These are phyloP conservation scores for Xyliphius kryptos DNA, from an alignment of 2,113 vertebrate species.

Conservation along the genomic window DNA sequence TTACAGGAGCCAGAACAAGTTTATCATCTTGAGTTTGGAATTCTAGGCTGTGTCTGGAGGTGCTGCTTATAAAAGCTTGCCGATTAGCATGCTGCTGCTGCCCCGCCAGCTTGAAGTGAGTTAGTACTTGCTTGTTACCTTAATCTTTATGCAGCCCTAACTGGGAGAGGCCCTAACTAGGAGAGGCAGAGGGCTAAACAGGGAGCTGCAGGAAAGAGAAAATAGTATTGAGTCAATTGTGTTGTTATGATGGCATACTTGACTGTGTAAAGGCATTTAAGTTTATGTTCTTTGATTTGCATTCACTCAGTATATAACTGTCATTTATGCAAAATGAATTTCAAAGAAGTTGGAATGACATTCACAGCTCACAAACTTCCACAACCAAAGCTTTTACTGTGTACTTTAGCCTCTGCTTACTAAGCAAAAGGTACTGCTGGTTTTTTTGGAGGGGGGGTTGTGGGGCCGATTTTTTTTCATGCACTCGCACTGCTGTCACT, in stretches of 20 bases:
- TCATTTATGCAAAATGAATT: too few species aligned
- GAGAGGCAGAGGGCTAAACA: constrained; percentile 76
- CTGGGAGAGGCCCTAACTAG: too few species aligned
- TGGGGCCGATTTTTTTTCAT: too few species aligned
- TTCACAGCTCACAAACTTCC: too few species aligned
- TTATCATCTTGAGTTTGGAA: constrained; percentile 71
- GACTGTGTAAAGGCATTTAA: too few species aligned
- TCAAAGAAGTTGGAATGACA: too few species aligned
- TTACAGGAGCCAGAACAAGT: constrained; percentile 74
- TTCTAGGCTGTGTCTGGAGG: constrained; percentile 72
- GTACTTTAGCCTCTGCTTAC: too few species aligned
- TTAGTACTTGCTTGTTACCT: constrained; percentile 84
- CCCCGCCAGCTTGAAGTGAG: constrained; percentile 79
- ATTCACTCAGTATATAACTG: too few species aligned
- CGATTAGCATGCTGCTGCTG: constrained; percentile 86
- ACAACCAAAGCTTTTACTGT: too few species aligned
- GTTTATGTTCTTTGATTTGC: constrained; percentile 13
- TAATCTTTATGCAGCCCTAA: constrained; percentile 92
- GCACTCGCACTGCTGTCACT: too few species aligned
- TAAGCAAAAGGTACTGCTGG: too few species aligned
- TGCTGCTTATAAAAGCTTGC: constrained; percentile 69
- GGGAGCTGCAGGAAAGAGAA: constrained; percentile 75
- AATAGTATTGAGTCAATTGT: constrained; percentile 14
- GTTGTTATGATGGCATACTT: constrained; percentile 22
- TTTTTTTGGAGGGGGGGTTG: too few species aligned